Base-by-base conservation (phyloP, 2,113 vertebrate genomes). In the Phalacrocorax pelagicus region DNA sequence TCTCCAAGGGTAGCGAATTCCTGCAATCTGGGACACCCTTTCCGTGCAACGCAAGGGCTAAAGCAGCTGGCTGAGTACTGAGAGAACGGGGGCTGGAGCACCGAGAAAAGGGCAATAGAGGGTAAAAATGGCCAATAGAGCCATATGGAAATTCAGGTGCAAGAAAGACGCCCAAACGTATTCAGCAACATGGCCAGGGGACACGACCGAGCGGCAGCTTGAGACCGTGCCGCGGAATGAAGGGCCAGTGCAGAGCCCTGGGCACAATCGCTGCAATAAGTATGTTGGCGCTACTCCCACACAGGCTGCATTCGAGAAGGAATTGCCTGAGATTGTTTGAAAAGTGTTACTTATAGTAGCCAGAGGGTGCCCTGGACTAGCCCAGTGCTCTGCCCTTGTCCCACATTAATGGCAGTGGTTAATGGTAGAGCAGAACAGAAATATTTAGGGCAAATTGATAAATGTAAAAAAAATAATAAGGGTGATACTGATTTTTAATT, bases 211-310 rank as follows among this genome's bases (percentile, higher is more conserved):
- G 65, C 6, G 9, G 81, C 63, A 80, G 49, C 38, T 61, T 46
- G 88, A 4, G 73, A 1, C 21, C 0, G 2, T 12, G 54, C 30
- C 61, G 51, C 51, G 1, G 22, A 51, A 5, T 1, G 4, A 38
- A 46, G 51, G 57, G 59, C 21, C 21, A 3, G 30, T 5, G 49
- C 67, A 34, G 84, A 66, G 65, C 74, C 81, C 59, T 5, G 42
- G 57, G 55, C 38, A 61, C 65, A 44, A 3, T 16, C 2, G 1
- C 32, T 67, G 63, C 69, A 34, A 1, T 8, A 4, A 29, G 18
- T 5, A 4, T 67, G 75, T 67, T 61, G 83, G 77, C 15, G 10
- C 47, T 84, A 55, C 61, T 84, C 47, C 51, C 36, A 44, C 5
- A 2, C 17, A 55, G 66, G 29, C 67, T 78, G 40, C 21, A 17